Percentiles rank a stretch among this genome's conserved stretches.
Conservation (phyloP, 2,113 vertebrate genomes). For the Aptenodytes patagonicus region DNA sequence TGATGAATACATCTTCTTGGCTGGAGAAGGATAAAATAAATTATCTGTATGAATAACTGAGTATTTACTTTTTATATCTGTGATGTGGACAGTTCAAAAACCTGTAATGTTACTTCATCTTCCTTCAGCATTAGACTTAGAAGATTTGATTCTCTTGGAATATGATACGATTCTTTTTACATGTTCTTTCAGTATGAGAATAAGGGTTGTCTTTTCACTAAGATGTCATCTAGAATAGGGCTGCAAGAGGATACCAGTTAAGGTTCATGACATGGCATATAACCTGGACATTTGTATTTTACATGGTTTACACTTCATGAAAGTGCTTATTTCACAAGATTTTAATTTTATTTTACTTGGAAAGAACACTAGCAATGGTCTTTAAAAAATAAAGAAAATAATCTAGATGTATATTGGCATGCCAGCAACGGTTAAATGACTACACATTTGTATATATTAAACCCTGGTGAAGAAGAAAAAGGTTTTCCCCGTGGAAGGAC, state of each 20-base stretch:
- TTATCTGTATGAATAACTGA: not conserved
- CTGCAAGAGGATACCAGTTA: not conserved
- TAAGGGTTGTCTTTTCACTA: not conserved
- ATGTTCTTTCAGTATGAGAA: not conserved
- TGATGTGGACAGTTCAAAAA: not conserved
- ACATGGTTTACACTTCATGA: not conserved
- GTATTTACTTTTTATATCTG: not conserved
- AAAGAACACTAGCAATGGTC: not conserved
- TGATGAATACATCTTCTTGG: not conserved
- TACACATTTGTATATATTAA: not conserved
- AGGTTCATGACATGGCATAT: not conserved
- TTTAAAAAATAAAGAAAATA: not conserved
- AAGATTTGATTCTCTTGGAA: not conserved
- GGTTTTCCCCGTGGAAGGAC: not conserved
- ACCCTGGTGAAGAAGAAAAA: not conserved
- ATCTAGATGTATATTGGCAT: not conserved
- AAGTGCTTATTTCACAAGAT: not conserved
- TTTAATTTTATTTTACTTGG: not conserved
- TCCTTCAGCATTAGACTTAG: not conserved
- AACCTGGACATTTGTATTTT: not conserved
- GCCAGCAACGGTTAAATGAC: not conserved
- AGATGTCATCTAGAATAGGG: not conserved
- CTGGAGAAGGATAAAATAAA: not conserved
- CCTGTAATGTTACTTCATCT: not conserved
- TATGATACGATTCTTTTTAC: not conserved